Percentiles rank a stretch among this genome's conserved stretches.
phyloP scores from a whole-genome alignment of 2,113 vertebrate species.

The Cathartes aura region DNA sequence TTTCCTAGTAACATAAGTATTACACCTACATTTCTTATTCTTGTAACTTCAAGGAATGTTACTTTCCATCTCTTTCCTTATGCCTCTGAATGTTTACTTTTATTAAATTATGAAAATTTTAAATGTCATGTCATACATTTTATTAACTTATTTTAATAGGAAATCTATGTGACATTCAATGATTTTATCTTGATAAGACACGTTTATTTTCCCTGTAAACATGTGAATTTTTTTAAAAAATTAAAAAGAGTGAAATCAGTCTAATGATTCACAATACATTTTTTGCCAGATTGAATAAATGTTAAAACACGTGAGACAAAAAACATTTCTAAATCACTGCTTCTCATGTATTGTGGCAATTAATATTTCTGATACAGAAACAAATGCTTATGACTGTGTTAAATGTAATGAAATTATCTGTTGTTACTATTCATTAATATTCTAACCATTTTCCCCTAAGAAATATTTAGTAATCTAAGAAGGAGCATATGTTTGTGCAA shows the following conservation, averaged over 20 bases:
- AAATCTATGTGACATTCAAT: neutral
- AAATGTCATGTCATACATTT: neutral
- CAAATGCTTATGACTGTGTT: neutral
- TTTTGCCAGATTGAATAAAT: neutral
- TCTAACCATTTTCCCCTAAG: neutral
- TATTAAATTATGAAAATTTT: neutral
- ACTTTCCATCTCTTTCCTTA: neutral
- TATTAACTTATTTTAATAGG: neutral
- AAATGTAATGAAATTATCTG: conserved; percentile 18
- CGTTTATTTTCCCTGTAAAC: neutral
- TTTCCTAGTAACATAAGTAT: neutral
- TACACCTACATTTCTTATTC: neutral
- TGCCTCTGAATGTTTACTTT: neutral
- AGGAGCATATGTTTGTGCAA: conserved; percentile 37
- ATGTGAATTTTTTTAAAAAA: neutral
- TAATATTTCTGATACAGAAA: neutral
- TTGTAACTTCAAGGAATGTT: neutral
- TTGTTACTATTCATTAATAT: conserved; percentile 26
- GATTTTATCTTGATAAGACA: neutral
- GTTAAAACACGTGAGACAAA: neutral
- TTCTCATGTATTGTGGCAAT: neutral
- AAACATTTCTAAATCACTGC: neutral
- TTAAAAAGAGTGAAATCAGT: neutral
- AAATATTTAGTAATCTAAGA: conserved; percentile 41
- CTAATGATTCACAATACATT: neutral